phyloP scores from a whole-genome alignment of 2,797 vertebrate species.

The Tapera naevia region DNA sequence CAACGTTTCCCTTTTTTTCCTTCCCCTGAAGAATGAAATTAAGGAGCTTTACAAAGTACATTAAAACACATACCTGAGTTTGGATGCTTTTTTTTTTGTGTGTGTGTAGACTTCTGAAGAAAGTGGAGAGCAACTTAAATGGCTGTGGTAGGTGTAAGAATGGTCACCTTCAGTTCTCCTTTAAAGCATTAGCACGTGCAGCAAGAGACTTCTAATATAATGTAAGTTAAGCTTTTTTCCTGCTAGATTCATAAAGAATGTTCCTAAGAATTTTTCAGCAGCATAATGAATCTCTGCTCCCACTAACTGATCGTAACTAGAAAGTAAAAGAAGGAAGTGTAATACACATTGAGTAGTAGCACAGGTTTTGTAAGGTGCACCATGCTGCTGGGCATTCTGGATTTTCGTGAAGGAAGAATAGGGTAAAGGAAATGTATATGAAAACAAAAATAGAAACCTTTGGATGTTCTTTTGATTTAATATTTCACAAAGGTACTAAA shows the following conservation, averaged over 20 bases:
- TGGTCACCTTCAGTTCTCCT: neutral
- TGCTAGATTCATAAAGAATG: neutral
- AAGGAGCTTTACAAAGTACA: neutral
- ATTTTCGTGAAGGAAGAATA: neutral
- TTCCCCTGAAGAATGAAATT: neutral
- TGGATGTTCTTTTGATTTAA: neutral
- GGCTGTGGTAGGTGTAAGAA: neutral
- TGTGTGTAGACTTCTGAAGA: neutral
- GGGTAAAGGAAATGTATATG: neutral
- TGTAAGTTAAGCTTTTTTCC: neutral
- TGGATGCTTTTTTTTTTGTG: neutral
- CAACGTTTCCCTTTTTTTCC: slow-evolving; percentile 1
- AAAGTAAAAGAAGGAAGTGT: neutral
- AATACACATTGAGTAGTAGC: neutral
- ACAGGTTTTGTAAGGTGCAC: neutral
- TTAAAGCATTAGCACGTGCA: neutral
- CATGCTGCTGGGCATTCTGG: neutral
- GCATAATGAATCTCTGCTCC: neutral
- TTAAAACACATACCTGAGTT: neutral
- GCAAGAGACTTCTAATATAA: neutral
- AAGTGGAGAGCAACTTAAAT: neutral
- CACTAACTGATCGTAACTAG: neutral
- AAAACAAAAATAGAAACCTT: neutral
- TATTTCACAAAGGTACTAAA: neutral
- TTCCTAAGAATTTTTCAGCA: neutral